phyloP scores from a whole-genome alignment of 2,113 vertebrate genomes.

The Dinomys branickii region DNA sequence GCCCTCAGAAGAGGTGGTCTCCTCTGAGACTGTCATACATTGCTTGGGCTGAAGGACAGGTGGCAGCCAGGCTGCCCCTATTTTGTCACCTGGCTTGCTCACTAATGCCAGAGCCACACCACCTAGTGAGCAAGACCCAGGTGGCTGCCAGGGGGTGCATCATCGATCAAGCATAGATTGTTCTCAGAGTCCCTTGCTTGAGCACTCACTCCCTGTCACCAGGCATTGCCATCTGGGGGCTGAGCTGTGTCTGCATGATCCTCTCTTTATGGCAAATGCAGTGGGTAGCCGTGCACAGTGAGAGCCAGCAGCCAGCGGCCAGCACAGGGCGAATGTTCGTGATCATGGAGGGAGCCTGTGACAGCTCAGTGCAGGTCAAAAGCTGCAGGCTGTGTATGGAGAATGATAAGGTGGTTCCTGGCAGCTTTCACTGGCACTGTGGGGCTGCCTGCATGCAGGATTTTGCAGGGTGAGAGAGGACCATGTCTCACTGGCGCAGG shows the following conservation, averaged over 20 bases:
- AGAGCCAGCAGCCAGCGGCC: not conserved
- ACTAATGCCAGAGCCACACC: no score
- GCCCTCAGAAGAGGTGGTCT: no score
- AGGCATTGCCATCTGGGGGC: not conserved
- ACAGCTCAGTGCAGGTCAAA: not conserved
- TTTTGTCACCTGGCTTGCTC: no score
- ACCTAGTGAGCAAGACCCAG: no score
- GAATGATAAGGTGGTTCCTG: not conserved
- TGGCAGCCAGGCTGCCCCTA: no score
- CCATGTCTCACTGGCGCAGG: no score
- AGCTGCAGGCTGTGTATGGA: not conserved
- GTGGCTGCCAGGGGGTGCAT: no score
- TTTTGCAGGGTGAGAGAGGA: no score
- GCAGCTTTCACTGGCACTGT: not conserved
- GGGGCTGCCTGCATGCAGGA: not conserved
- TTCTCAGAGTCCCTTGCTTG: not conserved
- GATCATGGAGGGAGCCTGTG: not conserved
- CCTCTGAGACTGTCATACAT: no score
- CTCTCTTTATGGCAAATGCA: not conserved
- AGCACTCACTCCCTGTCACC: not conserved
- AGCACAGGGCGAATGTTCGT: not conserved
- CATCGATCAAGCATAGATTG: no score
- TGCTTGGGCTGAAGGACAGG: no score
- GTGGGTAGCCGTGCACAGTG: not conserved
- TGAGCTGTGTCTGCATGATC: not conserved